phyloP scores from a whole-genome alignment of 64 coral and sea anemone species.

The Catalaphyllia jardinei region DNA sequence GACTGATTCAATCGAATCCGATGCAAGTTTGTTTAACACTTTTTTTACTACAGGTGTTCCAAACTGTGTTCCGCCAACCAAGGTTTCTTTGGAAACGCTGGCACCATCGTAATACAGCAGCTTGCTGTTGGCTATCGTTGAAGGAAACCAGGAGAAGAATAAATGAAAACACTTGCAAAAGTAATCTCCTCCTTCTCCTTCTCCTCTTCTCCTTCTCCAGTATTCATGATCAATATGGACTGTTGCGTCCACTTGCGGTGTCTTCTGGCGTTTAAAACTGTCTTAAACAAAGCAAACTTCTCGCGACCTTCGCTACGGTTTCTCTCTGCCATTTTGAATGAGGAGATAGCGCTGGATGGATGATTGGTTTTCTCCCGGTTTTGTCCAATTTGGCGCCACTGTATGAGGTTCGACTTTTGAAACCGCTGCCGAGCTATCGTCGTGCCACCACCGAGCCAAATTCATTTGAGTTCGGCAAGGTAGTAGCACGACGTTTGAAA shows the following conservation, averaged over 20 bases:
- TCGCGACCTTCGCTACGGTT: not conserved
- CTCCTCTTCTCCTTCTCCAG: too few relatives aligned
- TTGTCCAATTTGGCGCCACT: too few relatives aligned
- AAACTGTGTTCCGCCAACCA: conserved; percentile 16
- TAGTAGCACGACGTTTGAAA: too few relatives aligned
- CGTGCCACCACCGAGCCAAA: too few relatives aligned
- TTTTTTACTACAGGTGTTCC: conserved; percentile 10
- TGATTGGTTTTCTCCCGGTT: too few relatives aligned
- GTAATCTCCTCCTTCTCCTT: conserved; percentile 1
- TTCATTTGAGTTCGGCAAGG: too few relatives aligned
- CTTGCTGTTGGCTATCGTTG: conserved; percentile 9
- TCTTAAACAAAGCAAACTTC: conserved; percentile 15
- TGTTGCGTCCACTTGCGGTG: not conserved
- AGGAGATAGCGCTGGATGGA: conserved; percentile 9
- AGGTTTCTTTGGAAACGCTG: not conserved
- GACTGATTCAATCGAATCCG: too few relatives aligned
- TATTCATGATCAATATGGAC: conserved; percentile 13
- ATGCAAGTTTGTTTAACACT: conserved; percentile 35
- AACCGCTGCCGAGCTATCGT: too few relatives aligned
- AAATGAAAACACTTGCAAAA: not conserved
- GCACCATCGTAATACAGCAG: conserved; percentile 11
- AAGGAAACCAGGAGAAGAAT: conserved; percentile 25
- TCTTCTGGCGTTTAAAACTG: too few relatives aligned
- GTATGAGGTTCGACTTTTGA: too few relatives aligned
- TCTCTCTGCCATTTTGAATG: conserved; percentile 16